These are phyloP conservation scores for Cryptosula pallasiana DNA, from an alignment of 2,888 invertebrate species.

Conservation along the genomic window DNA sequence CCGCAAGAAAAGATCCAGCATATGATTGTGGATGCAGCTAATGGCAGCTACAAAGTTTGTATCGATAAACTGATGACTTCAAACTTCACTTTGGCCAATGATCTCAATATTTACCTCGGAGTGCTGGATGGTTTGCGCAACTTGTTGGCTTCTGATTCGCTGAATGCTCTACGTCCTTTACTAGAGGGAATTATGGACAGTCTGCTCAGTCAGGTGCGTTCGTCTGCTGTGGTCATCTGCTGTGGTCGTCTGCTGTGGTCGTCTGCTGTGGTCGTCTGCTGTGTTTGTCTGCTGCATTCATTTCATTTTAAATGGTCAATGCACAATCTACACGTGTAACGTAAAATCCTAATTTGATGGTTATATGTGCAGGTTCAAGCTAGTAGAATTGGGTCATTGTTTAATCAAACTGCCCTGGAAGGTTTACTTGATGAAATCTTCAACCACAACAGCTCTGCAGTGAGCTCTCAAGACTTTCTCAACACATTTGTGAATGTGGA, in stretches of 20 bases:
- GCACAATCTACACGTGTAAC: too few relatives aligned
- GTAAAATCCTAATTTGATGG: too few relatives aligned
- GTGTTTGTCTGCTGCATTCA: too few relatives aligned
- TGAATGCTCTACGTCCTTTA: not conserved
- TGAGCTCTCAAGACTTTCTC: not conserved
- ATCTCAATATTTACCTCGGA: not conserved
- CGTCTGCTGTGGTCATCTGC: too few relatives aligned
- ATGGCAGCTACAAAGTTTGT: not conserved
- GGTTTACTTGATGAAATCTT: not conserved
- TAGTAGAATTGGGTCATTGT: not conserved
- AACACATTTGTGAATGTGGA: not conserved
- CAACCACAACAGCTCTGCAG: not conserved
- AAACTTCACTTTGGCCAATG: slow-evolving; percentile 2
- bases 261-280: too few relatives aligned
- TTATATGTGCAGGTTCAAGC: slow-evolving; percentile 12
- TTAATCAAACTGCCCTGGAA: not conserved
- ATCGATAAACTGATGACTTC: not conserved
- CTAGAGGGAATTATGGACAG: not conserved
- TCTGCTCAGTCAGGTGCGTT: not conserved
- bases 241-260: too few relatives aligned
- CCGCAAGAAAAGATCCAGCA: not conserved
- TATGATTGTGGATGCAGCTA: not conserved
- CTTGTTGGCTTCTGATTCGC: not conserved
- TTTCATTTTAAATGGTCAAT: too few relatives aligned
- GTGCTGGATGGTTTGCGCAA: not conserved